Conservation (phyloP, 2,797 vertebrate genomes). For the Periparus ater region DNA sequence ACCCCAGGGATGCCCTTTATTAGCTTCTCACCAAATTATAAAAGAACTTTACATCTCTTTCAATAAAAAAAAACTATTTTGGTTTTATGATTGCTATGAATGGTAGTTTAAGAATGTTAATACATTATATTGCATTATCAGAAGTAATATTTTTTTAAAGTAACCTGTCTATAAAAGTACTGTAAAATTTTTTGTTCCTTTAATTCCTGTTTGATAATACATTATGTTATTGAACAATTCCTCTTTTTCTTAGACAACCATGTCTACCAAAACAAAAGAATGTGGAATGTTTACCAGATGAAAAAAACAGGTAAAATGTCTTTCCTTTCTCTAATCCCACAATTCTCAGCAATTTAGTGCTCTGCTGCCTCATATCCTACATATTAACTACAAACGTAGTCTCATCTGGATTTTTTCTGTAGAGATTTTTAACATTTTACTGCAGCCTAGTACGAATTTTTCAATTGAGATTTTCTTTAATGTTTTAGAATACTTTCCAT, state of each 20-base stretch:
- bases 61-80: background rate
- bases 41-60: background rate
- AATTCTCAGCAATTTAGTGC: background rate
- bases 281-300: constrained; percentile 85
- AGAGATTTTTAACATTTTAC: background rate
- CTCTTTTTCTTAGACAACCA: constrained; percentile 79
- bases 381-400: background rate
- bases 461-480: background rate
- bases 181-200: background rate
- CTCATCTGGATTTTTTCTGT: background rate
- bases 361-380: background rate
- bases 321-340: background rate
- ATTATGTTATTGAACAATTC: background rate
- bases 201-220: background rate
- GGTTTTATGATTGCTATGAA: background rate
- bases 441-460: background rate
- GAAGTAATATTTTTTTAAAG: background rate
- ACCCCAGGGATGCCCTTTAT: background rate
- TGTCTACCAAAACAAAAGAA: constrained; percentile 78
- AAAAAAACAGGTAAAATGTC: constrained; percentile 72
- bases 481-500: background rate
- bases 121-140: background rate
- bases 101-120: background rate
- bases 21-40: background rate
- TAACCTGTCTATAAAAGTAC: background rate